Evolutionary conservation across 1,140 invertebrate genomes (phyloP).

Genomic region (Leptoteleia sp.): DNA sequence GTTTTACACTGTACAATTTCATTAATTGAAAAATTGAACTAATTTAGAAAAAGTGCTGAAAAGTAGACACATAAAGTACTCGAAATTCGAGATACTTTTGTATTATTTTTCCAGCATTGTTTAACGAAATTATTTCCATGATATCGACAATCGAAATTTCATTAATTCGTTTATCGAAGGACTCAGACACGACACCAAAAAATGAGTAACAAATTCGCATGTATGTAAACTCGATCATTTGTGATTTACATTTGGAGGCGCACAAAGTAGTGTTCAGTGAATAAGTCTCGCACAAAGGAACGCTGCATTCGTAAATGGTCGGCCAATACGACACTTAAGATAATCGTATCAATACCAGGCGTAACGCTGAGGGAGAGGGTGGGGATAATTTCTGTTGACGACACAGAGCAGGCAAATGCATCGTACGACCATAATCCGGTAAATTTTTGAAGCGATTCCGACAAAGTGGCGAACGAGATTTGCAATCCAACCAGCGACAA

Average conservation of each 20-base stretch:
- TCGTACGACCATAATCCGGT: slow-evolving; percentile 7
- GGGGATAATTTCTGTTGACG: slow-evolving; percentile 63
- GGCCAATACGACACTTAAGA: slow-evolving; percentile 40
- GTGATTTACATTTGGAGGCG: slow-evolving; percentile 76
- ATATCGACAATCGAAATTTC: no score
- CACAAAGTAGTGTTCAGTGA: slow-evolving; percentile 76
- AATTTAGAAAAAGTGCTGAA: no score
- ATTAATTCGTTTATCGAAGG: slow-evolving; percentile 67
- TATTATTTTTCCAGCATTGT: no score
- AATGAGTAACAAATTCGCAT: slow-evolving; percentile 75
- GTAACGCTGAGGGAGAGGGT: slow-evolving; percentile 47
- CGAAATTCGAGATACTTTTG: no score
- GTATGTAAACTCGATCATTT: slow-evolving; percentile 72
- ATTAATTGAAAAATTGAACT: no score
- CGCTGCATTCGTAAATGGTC: slow-evolving; percentile 23
- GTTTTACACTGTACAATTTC: no score
- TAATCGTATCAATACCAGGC: slow-evolving; percentile 68
- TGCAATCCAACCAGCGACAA: slow-evolving; percentile 65
- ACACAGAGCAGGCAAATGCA: slow-evolving; percentile 7
- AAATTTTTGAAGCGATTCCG: neutral
- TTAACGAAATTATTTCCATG: no score
- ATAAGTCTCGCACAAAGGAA: slow-evolving; percentile 71
- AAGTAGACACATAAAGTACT: no score
- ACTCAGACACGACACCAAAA: slow-evolving; percentile 81
- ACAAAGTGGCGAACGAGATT: slow-evolving; percentile 3